Evolutionary conservation across 2,113 vertebrate genomes (phyloP), one percentile per base, ranked within the genome.

Genomic region (Phrynosoma blainvillii): DNA sequence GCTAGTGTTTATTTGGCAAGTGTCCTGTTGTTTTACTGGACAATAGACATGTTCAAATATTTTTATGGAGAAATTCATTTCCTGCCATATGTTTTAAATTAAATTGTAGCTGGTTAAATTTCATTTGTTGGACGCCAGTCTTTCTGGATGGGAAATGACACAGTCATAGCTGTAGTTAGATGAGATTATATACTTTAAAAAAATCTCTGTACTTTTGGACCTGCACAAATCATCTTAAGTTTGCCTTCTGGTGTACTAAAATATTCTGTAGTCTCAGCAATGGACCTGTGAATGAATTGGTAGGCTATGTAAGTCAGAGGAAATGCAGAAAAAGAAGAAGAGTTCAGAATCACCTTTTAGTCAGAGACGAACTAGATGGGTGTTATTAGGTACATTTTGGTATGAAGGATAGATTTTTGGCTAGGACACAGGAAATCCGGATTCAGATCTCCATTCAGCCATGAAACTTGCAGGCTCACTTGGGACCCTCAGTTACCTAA

Each of bases 51-150:
- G 71, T 94, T 93, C 94, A 94, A 88, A 93, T 95, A 87, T 91
- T 95, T 88, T 91, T 96, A 95, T 93, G 93, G 88, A 90, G 91
- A 95, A 94, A 93, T 94, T 95, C 87, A 93, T 96, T 97, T 97
- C 95, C 94, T 96, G 95, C 83, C 94, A 92, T 96, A 85, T 96
- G 95, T 95, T 95, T 95, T 93, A 95, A 92, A 92, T 96, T 95
- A 94, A 54, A 89, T 59, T 52, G 3, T 87, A 86, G 84, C 91
- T 91, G 88, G 85, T 90, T 93, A 93, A 95, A 75, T 92, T 88
- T 88, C 18, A 40, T 0, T 92, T 93, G 89, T 36, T 30, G 0
- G 91, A 91, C 95, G 93, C 95, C 91, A 95, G 95, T 87, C 89
- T 30, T 62, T 40, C 90, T 93, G 88, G 91, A 91, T 91, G 89